Evolutionary conservation across 2,113 vertebrate species (phyloP).

Genomic region (Myotis brandtii): DNA sequence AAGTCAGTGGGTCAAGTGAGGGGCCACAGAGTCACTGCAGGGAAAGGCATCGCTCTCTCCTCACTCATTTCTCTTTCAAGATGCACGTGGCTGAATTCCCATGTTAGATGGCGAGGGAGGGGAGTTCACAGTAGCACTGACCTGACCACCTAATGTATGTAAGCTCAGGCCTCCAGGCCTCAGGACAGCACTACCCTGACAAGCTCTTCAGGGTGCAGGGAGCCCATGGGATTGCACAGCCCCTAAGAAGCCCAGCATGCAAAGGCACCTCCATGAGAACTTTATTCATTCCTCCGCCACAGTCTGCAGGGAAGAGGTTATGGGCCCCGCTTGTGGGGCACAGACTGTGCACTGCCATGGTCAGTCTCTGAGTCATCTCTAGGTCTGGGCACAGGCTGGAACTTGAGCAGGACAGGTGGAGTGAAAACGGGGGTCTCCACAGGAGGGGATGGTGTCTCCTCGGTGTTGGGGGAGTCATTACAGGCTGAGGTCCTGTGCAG

Average conservation of each 20-base stretch:
- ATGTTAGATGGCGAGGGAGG: not conserved
- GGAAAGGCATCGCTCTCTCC: not conserved
- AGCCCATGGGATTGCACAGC: not conserved
- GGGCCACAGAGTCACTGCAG: not conserved
- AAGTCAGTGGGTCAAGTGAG: not conserved
- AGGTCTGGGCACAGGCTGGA: slow-evolving; percentile 64
- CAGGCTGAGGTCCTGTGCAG: slow-evolving; percentile 45
- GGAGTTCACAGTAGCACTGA: not conserved
- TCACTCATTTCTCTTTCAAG: not conserved
- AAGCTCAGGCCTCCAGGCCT: not conserved
- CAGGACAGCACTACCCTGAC: not conserved
- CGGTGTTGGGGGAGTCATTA: not conserved
- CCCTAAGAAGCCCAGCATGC: not conserved
- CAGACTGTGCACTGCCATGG: not conserved
- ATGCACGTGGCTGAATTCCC: not conserved
- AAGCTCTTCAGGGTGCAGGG: not conserved
- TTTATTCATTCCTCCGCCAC: slow-evolving; percentile 66
- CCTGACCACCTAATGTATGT: not conserved
- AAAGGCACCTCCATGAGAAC: not conserved
- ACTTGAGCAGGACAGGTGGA: slow-evolving; percentile 72
- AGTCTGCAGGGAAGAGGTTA: slow-evolving; percentile 15
- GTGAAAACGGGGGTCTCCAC: slow-evolving; percentile 65
- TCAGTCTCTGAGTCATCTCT: slow-evolving; percentile 66
- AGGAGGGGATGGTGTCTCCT: not conserved
- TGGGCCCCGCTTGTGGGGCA: not conserved